These are phyloP conservation scores for Cephus pygmeus DNA, from an alignment of 2,888 invertebrate species.

Conservation along the genomic window DNA sequence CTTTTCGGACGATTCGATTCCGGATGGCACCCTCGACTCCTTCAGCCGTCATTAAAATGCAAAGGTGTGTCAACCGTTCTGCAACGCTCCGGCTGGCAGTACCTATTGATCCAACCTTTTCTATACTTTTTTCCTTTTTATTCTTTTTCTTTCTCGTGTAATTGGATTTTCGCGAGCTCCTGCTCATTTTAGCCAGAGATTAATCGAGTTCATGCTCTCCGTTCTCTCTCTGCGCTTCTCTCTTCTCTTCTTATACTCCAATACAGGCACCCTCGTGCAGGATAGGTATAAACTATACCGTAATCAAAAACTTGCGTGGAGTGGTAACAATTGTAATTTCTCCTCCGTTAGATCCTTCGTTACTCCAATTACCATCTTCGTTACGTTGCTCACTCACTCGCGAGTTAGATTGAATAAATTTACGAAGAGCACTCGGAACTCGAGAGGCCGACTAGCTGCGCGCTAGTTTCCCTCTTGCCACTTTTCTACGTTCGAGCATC, in stretches of 20 bases:
- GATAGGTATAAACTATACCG: neutral
- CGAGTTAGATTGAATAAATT: constrained; percentile 38
- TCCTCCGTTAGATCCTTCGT: neutral
- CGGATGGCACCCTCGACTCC: neutral
- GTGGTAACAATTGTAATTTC: neutral
- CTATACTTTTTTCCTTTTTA: neutral
- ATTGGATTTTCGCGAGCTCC: neutral
- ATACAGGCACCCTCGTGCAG: neutral
- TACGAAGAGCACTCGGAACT: constrained; percentile 12
- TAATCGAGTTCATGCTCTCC: neutral
- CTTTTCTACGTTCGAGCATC: constrained; percentile 1
- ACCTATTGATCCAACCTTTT: neutral
- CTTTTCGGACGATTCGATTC: neutral
- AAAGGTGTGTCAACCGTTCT: neutral
- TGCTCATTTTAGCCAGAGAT: neutral
- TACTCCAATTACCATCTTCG: constrained; percentile 39
- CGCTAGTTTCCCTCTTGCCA: neutral
- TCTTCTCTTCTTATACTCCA: neutral
- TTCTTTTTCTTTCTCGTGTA: neutral
- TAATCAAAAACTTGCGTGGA: neutral
- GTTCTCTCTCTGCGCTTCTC: neutral
- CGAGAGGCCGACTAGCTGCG: neutral
- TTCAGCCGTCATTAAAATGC: neutral
- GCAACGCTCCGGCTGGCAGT: neutral
- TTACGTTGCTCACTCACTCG: constrained; percentile 31